These are phyloP conservation scores for Phrynosoma blainvillii DNA, from an alignment of 2,113 vertebrate genomes.

Conservation along the genomic window DNA sequence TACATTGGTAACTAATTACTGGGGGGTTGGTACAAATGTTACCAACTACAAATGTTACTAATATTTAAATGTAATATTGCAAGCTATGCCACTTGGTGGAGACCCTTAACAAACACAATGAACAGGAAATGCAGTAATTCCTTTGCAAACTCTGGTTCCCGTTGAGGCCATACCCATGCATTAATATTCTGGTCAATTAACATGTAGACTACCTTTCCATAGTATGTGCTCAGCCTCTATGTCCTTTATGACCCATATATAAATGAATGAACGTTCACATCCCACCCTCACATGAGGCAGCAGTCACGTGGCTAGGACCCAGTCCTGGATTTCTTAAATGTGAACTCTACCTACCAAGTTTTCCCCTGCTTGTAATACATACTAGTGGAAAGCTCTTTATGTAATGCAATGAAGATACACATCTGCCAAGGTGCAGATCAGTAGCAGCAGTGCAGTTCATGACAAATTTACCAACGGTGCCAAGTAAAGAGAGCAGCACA, in stretches of 20 bases:
- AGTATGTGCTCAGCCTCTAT: not conserved
- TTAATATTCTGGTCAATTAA: not conserved
- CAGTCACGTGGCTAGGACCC: not conserved
- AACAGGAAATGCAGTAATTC: not conserved
- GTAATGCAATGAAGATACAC: not conserved
- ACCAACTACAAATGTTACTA: too few species aligned
- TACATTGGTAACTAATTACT: too few species aligned
- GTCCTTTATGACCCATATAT: not conserved
- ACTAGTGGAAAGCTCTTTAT: not conserved
- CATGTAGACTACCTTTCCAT: not conserved
- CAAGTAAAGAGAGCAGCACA: not conserved
- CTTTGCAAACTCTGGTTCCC: not conserved
- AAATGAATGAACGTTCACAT: not conserved
- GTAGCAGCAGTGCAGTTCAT: not conserved
- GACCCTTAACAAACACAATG: not conserved
- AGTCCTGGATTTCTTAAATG: not conserved
- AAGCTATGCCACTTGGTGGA: too few species aligned
- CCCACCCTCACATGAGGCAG: not conserved
- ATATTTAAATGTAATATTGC: too few species aligned
- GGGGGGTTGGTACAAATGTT: too few species aligned
- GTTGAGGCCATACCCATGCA: not conserved
- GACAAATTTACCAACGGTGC: not conserved
- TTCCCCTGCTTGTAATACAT: not conserved
- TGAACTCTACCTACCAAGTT: not conserved
- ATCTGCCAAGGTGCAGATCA: not conserved